Base-by-base conservation (phyloP, 2,888 invertebrate species). In the Halictus ligatus region DNA sequence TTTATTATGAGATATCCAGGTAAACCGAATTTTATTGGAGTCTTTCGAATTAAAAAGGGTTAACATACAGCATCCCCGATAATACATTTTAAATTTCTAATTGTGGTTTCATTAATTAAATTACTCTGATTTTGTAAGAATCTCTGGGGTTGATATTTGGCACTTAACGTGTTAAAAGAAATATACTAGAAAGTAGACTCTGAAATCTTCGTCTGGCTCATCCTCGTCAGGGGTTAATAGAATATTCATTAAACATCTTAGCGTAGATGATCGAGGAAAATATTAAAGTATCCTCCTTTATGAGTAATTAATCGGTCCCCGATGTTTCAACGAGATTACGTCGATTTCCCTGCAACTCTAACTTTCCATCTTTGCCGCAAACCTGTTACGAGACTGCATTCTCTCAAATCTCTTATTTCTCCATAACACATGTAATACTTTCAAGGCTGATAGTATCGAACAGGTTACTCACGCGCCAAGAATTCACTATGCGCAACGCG, bases 401-500 rank as follows among this genome's bases (percentile, higher is more conserved):
- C 35, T 40, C 35, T 69, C 40, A n/a, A 69, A 69, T 69, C 43
- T 40, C 43, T 43, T 69, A 69, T 76, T 75, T 54, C 54, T 13
- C 40, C 75, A 12, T 58, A 58, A n/a, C 18, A 40, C 21, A 40
- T 35, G 13, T n/a, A 15, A 75, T 58, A 75, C 40, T 35, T 50
- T 40, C n/a, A 75, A 58, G 35, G 35, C 40, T 13, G 74, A 35
- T n/a, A 0, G 21, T 75, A 40, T 40, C 54, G 54, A 40, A 13
- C 54, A n/a, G 21, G 74, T 54, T 40, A 40, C 54, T 35, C 40
- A 54, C 21, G 40, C 69, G 40, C 40, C 69, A 69, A 69, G 69
- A 69, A 69, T 69, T n/a, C 69, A 12, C 40, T 40, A 12, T 69
- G 69, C 69, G 35, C 29, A 67, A 21, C 54, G 29, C 69, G 29